Evolutionary conservation across 2,113 vertebrate species (phyloP), one percentile per base, ranked within the genome.

Genomic region (Rattus rattus): DNA sequence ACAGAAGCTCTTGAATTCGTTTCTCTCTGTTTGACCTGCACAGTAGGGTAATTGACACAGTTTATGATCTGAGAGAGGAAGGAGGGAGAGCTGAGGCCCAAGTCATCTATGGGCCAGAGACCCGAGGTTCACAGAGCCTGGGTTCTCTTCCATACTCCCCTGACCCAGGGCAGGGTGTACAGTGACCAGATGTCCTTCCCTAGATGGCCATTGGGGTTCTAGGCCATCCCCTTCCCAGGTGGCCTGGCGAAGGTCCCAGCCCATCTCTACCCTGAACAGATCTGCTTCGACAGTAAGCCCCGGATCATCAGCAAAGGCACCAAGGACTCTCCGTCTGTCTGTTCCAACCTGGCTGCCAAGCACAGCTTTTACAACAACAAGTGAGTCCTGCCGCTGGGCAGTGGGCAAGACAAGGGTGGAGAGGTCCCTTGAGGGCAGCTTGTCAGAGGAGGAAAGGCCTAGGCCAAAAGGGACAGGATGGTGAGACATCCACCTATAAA

Each of bases 221-320:
- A 96, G 70, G 90, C 86, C 97, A 91, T 92, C 73, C 69, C 28
- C 69, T 70, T 22, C 84, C 61, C 22, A 26, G n/a, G 80, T 83
- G 56, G 36, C 56, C 80, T 26, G 39, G 36, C 39, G 36, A 83
- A 43, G 81, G 87, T 83, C 59, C 94, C 75, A 95, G 81, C 94
- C 84, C 96, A 89, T 92, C 61, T 63, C 72, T 61, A 92, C 70
- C 88, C 89, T 47, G 83, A 95, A 91, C 98, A 99, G 99, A 98
- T 98, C 97, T 99, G 99, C 97, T 99, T 99, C 96, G 99, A 99
- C 98, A 98, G 98, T 97, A 99, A 99, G 98, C 99, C 99, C 56
- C 98, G 99, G 96, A 99, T 99, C 98, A 99, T 99, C 98, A 99
- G 99, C 98, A 99, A 99, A 97, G 99, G 99, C 98, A 98, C 98